phyloP scores from a whole-genome alignment of 2,797 vertebrate genomes.

The Pantherophis vulpinus region DNA sequence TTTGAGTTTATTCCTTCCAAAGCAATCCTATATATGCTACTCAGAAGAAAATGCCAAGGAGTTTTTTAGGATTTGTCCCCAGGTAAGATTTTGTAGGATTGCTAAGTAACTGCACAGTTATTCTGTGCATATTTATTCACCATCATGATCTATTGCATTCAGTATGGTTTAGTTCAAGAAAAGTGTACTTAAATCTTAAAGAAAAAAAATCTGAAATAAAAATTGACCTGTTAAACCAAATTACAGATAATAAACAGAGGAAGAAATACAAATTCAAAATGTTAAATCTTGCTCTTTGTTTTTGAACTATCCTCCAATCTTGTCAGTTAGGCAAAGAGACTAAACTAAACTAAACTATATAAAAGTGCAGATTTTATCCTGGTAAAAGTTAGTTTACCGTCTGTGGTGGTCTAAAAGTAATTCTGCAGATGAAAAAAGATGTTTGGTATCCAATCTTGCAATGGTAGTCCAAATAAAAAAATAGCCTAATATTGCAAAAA shows the following conservation, averaged over 20 bases:
- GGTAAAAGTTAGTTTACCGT: constrained; percentile 12
- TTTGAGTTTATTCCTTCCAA: constrained; percentile 49
- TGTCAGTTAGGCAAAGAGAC: neutral
- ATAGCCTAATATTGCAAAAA: neutral
- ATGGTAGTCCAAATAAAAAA: neutral
- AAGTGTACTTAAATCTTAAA: neutral
- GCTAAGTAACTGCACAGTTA: neutral
- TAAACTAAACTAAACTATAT: neutral
- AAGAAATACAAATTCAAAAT: neutral
- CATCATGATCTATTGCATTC: neutral
- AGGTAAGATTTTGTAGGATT: neutral
- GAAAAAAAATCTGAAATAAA: neutral
- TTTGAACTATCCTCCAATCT: neutral
- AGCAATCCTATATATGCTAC: neutral
- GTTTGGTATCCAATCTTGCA: neutral
- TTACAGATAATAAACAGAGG: neutral
- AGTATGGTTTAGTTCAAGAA: neutral
- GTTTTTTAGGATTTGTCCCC: neutral
- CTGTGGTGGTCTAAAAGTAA: neutral
- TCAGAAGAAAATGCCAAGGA: neutral
- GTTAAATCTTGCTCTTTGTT: neutral
- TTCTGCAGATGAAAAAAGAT: neutral
- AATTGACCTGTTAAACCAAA: neutral
- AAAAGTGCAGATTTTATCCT: constrained; percentile 16
- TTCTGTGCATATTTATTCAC: neutral